A percentile compares a stretch with the other conserved stretches of the same genome.
phyloP scores from a whole-genome alignment of 2,113 vertebrate species.

The Parus major region DNA sequence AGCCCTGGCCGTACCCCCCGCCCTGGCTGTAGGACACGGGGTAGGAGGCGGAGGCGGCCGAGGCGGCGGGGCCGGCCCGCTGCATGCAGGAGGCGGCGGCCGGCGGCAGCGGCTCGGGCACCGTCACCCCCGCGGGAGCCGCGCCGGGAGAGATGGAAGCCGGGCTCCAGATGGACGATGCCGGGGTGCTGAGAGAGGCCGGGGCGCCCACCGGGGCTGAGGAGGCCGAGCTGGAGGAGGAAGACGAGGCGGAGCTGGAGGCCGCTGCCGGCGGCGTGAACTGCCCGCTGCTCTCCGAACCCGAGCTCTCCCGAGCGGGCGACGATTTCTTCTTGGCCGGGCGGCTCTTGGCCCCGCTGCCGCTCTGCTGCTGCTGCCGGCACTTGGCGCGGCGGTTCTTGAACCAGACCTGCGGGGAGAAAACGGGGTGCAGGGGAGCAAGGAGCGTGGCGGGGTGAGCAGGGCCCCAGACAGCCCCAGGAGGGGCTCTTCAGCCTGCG shows the following conservation, averaged over 20 bases:
- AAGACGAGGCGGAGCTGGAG: conserved; percentile 90
- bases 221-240: conserved; percentile 88
- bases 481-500: background rate
- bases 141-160: conserved; percentile 94
- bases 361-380: conserved; percentile 93
- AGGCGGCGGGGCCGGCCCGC: conserved; percentile 75
- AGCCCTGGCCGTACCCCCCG: conserved; percentile 89
- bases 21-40: conserved; percentile 94
- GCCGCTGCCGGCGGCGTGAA: conserved; percentile 93
- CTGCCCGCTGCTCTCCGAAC: conserved; percentile 95
- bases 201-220: conserved; percentile 75
- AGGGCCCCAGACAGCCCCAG: background rate
- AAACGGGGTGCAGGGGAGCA: accelerated
- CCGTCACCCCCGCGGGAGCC: conserved; percentile 79
- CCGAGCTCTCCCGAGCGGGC: conserved; percentile 93
- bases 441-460: background rate
- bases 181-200: conserved; percentile 85
- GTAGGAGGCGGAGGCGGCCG: conserved; percentile 82
- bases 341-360: conserved; percentile 86
- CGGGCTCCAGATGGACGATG: conserved; percentile 96
- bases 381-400: conserved; percentile 98
- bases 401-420: conserved; percentile 90
- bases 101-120: conserved; percentile 83
- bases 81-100: conserved; percentile 94
- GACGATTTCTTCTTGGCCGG: conserved; percentile 96